These are phyloP conservation scores for Eunapius fragilis DNA, from an alignment of 37 sponge, comb jelly and placozoan species.

Conservation along the genomic window DNA sequence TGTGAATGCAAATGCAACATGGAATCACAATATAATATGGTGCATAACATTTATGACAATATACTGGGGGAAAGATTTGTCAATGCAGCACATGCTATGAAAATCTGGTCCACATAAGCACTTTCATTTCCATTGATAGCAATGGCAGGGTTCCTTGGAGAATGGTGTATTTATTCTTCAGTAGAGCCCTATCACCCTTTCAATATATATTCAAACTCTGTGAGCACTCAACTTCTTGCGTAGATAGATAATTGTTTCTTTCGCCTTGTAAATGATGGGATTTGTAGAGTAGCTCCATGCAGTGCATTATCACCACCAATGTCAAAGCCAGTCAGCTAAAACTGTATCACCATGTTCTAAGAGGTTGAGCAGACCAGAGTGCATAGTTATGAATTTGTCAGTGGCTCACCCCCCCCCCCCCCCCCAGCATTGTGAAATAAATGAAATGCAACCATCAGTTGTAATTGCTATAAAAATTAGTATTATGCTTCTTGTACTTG, in stretches of 20 bases:
- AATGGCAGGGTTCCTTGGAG: constrained; percentile 18
- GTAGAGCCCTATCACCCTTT: constrained; percentile 44
- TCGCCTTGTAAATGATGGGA: constrained; percentile 46
- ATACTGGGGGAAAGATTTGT: constrained; percentile 17
- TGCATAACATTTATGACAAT: constrained; percentile 11
- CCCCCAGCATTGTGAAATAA: constrained; percentile 45
- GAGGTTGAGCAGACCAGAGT: constrained; percentile 35
- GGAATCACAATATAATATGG: background rate
- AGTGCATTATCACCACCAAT: constrained; percentile 41
- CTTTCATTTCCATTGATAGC: background rate
- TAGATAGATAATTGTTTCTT: constrained; percentile 39
- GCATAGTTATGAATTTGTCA: constrained; percentile 38
- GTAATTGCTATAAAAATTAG: constrained; percentile 44
- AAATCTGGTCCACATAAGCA: constrained; percentile 44
- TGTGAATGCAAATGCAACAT: constrained; percentile 19
- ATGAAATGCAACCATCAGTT: constrained; percentile 28
- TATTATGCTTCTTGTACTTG: too few species aligned
- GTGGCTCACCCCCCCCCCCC: constrained; percentile 22
- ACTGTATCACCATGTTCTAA: constrained; percentile 38
- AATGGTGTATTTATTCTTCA: constrained; percentile 48
- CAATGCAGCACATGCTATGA: constrained; percentile 43
- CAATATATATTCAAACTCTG: constrained; percentile 50
- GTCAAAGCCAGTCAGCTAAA: constrained; percentile 43
- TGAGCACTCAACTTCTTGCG: constrained; percentile 44
- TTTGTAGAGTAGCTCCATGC: constrained; percentile 41